These are phyloP conservation scores for Hyphantria cunea DNA, from an alignment of 1,140 invertebrate genomes.

Conservation along the genomic window DNA sequence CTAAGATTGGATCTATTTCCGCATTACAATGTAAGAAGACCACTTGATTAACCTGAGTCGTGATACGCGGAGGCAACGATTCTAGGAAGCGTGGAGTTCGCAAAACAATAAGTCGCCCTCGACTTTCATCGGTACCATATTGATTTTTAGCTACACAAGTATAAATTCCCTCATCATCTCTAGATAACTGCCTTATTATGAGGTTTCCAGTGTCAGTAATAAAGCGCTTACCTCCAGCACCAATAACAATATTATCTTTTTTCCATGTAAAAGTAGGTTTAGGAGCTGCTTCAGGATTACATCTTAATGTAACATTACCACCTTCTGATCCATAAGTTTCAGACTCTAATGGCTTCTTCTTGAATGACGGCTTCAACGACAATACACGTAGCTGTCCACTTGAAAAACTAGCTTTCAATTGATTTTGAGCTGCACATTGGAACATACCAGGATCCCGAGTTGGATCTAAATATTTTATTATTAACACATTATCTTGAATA, in stretches of 20 bases:
- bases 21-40: slow-evolving; percentile 91
- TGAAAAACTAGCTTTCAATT: slow-evolving; percentile 92
- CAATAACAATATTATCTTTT: slow-evolving; percentile 93
- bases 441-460: slow-evolving; percentile 97
- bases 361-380: slow-evolving; percentile 93
- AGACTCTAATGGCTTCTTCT: slow-evolving; percentile 92
- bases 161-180: slow-evolving; percentile 94
- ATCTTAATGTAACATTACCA: slow-evolving; percentile 95
- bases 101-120: slow-evolving; percentile 92
- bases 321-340: slow-evolving; percentile 95
- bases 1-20: slow-evolving; percentile 90
- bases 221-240: slow-evolving; percentile 88
- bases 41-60: slow-evolving; percentile 86
- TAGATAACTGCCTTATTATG: slow-evolving; percentile 92
- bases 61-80: slow-evolving; percentile 84
- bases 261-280: slow-evolving; percentile 94
- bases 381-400: slow-evolving; percentile 95
- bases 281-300: slow-evolving; percentile 97
- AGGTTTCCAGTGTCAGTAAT: slow-evolving; percentile 93
- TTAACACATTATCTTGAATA: slow-evolving; percentile 94
- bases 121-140: slow-evolving; percentile 90
- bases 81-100: slow-evolving; percentile 88
- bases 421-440: slow-evolving; percentile 95
- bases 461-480: slow-evolving; percentile 89
- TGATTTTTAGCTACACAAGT: slow-evolving; percentile 93